phyloP scores from a whole-genome alignment of 2,888 invertebrate species.

The Hirtodrosophila trivittata region DNA sequence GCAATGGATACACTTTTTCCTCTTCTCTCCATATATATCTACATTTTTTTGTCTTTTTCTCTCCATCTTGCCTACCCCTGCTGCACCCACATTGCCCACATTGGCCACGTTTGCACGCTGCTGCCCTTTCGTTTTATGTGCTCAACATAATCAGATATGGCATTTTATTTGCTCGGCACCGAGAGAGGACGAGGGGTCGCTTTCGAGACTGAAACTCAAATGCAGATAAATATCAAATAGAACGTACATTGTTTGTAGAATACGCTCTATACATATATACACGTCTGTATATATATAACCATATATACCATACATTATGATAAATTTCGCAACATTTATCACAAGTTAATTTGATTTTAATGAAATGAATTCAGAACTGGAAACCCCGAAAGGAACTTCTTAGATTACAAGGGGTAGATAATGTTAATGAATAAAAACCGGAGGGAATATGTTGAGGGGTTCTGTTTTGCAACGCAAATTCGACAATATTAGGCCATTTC shows the following conservation, averaged over 20 bases:
- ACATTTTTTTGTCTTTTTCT: conserved; percentile 13
- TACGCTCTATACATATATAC: conserved; percentile 4
- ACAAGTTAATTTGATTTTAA: conserved; percentile 79
- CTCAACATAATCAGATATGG: conserved; percentile 75
- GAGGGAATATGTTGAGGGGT: conserved; percentile 10
- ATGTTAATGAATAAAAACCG: conserved; percentile 67
- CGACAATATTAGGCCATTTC: conserved; percentile 71
- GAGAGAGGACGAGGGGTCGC: conserved; percentile 11
- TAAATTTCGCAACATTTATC: conserved; percentile 76
- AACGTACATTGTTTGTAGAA: conserved; percentile 61
- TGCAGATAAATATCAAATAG: conserved; percentile 77
- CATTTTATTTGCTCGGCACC: conserved; percentile 64
- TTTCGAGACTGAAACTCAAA: conserved; percentile 60
- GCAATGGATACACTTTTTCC: background rate
- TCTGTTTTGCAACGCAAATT: conserved; percentile 54
- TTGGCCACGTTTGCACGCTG: conserved; percentile 28
- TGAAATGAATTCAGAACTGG: conserved; percentile 74
- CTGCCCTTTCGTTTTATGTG: conserved; percentile 61
- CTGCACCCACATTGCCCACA: conserved; percentile 44
- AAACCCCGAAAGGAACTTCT: conserved; percentile 50
- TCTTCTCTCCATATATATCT: background rate
- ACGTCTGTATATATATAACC: conserved; percentile 10
- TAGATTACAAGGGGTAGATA: conserved; percentile 76
- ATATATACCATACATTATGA: conserved; percentile 54
- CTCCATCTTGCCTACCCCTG: conserved; percentile 16